Evolutionary conservation across 1,140 invertebrate genomes (phyloP), one percentile per base, ranked within the genome.

Genomic region (Subanguina moxae): DNA sequence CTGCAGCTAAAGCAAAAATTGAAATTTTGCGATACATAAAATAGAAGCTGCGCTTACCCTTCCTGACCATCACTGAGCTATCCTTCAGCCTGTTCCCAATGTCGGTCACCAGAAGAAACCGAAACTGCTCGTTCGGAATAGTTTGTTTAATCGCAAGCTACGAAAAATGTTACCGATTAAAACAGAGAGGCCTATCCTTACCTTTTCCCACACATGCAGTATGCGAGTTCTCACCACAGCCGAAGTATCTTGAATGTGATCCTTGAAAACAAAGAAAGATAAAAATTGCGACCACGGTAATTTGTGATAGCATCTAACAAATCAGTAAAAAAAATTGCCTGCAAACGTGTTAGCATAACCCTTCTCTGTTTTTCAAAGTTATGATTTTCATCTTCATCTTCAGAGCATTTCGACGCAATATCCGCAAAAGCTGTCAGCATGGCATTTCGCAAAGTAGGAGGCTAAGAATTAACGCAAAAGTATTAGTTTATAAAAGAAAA

Each of bases 131-230:
- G 19, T 48, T 48, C 8, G 64, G 64, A 66, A 66, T 38, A 5
- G 32, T 11, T 38, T 38, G 32, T 11, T 38, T 38, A 11, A 11
- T 38, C 3, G 21, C 52, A 3, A 23, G 52, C 52, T 56, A 11
- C 11, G 11, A 11, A 38, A 38, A 38, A 38, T 38, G 32, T 3
- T 11, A 5, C 11, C 11, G 11, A 3, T 38, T 38, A 3, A 38
- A 11, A 5, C 3, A 38, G 11, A 38, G 11, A 11, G 11, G 11
- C 32, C 11, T 3, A 38, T 38, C 32, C 32, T 38, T 30, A 69
- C 38, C n/a, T 69, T 69, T 69, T 38, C 32, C 67, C 67, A 69
- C 21, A 69, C 23, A 74, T 69, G n/a, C 11, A 69, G 65, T 30
- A 46, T 66, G 1, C 56, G 32, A n/a, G 67, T 30, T 9, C 67